These are phyloP conservation scores for Anomalospiza imberbis DNA, from an alignment of 2,797 vertebrate genomes.

Conservation along the genomic window DNA sequence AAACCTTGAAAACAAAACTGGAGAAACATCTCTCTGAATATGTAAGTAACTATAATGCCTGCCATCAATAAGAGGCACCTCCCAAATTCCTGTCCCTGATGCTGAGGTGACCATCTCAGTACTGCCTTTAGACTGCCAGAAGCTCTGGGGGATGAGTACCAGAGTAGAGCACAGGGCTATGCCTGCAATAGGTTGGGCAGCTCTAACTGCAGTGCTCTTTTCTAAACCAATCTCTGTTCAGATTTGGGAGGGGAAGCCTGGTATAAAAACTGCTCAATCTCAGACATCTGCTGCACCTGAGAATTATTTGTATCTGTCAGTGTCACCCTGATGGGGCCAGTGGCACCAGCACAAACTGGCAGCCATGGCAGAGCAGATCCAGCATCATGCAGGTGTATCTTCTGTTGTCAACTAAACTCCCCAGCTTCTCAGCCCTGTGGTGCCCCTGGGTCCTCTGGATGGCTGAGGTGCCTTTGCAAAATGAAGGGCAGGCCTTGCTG, in stretches of 20 bases:
- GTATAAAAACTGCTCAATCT: neutral
- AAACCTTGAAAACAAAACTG: neutral
- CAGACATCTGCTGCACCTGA: neutral
- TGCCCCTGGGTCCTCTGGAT: neutral
- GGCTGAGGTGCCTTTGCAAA: neutral
- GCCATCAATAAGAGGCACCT: neutral
- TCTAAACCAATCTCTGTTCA: neutral
- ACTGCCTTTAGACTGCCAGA: neutral
- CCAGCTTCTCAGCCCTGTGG: neutral
- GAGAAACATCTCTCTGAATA: neutral
- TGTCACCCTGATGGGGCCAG: neutral
- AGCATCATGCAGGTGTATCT: neutral
- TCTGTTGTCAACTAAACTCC: neutral
- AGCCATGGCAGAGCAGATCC: neutral
- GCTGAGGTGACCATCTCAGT: neutral
- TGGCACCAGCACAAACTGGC: neutral
- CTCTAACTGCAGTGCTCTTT: neutral
- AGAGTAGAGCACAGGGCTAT: accelerated
- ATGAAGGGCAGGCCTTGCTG: neutral
- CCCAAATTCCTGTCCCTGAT: accelerated
- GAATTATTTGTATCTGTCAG: neutral
- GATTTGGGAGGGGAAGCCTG: neutral
- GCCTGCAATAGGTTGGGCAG: neutral
- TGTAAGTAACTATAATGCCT: neutral
- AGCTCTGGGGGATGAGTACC: neutral